phyloP scores from a whole-genome alignment of 2,113 vertebrate species.

The Chaenocephalus aceratus region DNA sequence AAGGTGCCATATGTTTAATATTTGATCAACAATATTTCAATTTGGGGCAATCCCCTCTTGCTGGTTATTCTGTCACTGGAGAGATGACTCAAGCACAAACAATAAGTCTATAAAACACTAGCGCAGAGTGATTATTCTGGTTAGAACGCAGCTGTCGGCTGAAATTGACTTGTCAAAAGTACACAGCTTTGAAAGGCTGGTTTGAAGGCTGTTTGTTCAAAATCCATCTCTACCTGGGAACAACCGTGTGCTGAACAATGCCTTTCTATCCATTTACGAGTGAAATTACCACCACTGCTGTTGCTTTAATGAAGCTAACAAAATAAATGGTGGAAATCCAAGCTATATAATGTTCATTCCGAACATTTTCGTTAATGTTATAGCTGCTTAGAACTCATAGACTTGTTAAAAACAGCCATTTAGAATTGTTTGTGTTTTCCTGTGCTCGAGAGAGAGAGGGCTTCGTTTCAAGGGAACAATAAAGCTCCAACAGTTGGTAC shows the following conservation, averaged over 20 bases:
- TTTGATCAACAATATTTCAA: background rate
- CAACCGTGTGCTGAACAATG: background rate
- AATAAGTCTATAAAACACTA: conserved; percentile 12
- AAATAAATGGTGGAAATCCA: background rate
- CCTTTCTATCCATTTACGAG: background rate
- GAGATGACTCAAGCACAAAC: background rate
- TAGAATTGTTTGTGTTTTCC: conserved; percentile 34
- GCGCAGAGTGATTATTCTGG: background rate
- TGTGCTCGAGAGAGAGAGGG: conserved; percentile 19
- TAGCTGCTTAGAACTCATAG: background rate
- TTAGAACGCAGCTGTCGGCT: background rate
- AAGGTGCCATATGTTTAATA: conserved; percentile 16
- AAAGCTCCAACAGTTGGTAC: conserved; percentile 76
- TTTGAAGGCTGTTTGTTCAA: background rate
- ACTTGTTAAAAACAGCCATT: conserved; percentile 33
- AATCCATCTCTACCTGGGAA: conserved; percentile 3
- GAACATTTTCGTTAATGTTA: background rate
- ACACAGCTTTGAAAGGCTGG: background rate
- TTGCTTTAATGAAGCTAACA: background rate
- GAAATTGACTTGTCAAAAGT: background rate
- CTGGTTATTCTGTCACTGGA: background rate
- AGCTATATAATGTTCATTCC: background rate
- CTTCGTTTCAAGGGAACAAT: conserved; percentile 58
- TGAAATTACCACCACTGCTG: background rate
- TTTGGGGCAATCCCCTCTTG: conserved; percentile 10